These are phyloP conservation scores for Cryptotis parvus DNA, from an alignment of 2,113 vertebrate genomes.

Conservation along the genomic window DNA sequence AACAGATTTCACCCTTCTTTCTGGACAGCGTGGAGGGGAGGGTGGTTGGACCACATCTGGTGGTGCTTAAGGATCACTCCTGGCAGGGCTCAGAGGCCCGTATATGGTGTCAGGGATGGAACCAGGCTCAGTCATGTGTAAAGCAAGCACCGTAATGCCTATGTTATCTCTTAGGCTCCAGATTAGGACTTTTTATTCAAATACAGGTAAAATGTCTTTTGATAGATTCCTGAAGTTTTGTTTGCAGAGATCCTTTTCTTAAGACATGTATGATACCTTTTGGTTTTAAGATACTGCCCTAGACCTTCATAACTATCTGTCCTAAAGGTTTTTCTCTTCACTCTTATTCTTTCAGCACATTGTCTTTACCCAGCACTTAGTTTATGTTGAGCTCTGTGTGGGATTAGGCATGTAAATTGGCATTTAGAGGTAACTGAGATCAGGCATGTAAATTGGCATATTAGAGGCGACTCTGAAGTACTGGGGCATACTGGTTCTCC, in stretches of 20 bases:
- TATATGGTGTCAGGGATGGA: too few species aligned
- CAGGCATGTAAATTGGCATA: neutral
- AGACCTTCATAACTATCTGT: constrained; percentile 2
- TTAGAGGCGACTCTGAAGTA: neutral
- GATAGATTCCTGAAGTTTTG: neutral
- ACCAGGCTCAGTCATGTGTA: too few species aligned
- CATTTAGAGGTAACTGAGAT: neutral
- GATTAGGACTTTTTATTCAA: neutral
- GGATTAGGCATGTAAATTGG: neutral
- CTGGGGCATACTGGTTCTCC: neutral
- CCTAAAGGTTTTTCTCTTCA: neutral
- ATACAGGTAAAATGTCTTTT: neutral
- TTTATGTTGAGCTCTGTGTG: neutral
- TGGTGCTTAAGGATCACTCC: too few species aligned
- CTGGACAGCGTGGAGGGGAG: too few species aligned
- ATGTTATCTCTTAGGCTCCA: neutral
- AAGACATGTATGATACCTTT: neutral
- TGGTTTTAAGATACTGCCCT: neutral
- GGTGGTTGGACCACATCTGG: too few species aligned
- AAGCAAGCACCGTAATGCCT: too few species aligned
- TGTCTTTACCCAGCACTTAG: neutral
- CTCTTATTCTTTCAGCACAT: neutral
- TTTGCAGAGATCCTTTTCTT: neutral
- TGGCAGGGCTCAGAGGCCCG: too few species aligned
- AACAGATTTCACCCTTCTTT: neutral